Conservation (phyloP, 1,140 invertebrate genomes). For the Oedothorax gibbosus region DNA sequence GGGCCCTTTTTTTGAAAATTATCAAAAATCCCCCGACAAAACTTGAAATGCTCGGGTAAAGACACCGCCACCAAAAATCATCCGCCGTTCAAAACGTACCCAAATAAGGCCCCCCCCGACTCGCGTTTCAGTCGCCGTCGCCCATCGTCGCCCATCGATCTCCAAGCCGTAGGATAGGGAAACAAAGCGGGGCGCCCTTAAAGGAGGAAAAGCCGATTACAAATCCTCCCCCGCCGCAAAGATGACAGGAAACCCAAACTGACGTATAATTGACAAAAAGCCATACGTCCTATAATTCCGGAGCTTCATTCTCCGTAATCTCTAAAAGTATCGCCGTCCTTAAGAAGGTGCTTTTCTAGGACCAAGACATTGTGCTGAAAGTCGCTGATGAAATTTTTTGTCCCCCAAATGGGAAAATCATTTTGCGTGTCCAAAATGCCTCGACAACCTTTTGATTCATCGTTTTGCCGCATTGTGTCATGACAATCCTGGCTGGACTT, state of each 20-base stretch:
- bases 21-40: background rate
- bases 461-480: background rate
- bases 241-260: background rate
- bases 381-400: background rate
- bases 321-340: background rate
- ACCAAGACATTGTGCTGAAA: background rate
- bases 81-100: background rate
- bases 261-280: background rate
- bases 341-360: background rate
- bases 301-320: background rate
- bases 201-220: background rate
- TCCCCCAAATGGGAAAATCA: background rate
- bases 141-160: background rate
- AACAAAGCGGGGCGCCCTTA: background rate
- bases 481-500: background rate
- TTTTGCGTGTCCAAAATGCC: background rate
- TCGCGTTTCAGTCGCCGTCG: background rate
- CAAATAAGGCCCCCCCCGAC: background rate
- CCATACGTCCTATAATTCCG: background rate
- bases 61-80: background rate
- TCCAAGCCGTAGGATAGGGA: background rate
- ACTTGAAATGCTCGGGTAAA: background rate
- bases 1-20: background rate
- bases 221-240: constrained; percentile 3
- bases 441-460: background rate